phyloP scores from a whole-genome alignment of 2,797 vertebrate species.

The Phalanger gymnotis region DNA sequence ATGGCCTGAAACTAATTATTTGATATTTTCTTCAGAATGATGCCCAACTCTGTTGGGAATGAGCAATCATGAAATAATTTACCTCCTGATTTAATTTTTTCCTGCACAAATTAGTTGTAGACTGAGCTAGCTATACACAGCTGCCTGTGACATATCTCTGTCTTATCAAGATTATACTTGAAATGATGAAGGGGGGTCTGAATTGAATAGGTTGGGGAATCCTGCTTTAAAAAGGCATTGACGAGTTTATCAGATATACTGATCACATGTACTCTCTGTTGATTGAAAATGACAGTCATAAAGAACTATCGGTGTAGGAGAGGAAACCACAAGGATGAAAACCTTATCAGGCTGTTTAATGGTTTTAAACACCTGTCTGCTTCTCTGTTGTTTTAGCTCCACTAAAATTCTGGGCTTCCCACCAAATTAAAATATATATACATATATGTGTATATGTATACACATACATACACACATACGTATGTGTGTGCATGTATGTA shows the following conservation, averaged over 20 bases:
- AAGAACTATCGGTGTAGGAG: constrained; percentile 81
- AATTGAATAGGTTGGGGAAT: constrained; percentile 82
- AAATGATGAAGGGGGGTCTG: constrained; percentile 80
- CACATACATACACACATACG: too few relatives aligned
- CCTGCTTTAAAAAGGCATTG: constrained; percentile 85
- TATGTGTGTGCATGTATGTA: too few relatives aligned
- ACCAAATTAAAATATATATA: constrained; percentile 43
- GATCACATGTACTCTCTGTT: constrained; percentile 81
- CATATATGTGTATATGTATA: neutral
- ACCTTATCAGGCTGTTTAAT: constrained; percentile 75
- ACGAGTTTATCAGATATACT: constrained; percentile 89
- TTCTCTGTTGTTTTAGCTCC: constrained; percentile 65
- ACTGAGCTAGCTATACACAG: constrained; percentile 83
- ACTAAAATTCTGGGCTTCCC: constrained; percentile 49
- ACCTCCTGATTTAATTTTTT: constrained; percentile 99
- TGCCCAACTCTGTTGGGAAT: constrained; percentile 97
- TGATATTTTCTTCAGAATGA: constrained; percentile 99
- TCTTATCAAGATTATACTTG: constrained; percentile 87
- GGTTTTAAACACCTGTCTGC: constrained; percentile 77
- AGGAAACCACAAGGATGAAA: constrained; percentile 78
- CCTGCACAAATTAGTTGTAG: constrained; percentile 90
- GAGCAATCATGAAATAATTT: constrained; percentile 99
- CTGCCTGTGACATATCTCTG: constrained; percentile 82
- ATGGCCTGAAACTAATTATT: constrained; percentile 99
- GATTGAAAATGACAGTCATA: constrained; percentile 86